Conservation (phyloP, 2,888 invertebrate genomes). For the Sphaerophoria rueppellii region DNA sequence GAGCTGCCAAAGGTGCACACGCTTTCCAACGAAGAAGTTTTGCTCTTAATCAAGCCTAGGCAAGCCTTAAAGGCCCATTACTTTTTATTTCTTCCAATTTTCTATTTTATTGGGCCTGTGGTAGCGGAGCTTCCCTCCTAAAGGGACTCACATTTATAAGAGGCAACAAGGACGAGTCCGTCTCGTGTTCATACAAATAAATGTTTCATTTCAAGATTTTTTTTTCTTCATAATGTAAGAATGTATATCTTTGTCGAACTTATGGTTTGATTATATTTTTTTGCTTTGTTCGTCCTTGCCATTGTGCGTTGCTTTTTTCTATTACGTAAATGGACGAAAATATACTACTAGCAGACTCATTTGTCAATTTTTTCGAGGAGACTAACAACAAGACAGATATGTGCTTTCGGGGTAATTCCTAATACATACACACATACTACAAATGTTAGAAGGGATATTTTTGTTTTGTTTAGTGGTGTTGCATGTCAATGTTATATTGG, state of each 20-base stretch:
- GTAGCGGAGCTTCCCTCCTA: constrained; percentile 45
- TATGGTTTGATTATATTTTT: constrained; percentile 54
- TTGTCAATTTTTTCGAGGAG: constrained; percentile 48
- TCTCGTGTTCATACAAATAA: constrained; percentile 37
- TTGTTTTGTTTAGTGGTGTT: constrained; percentile 31
- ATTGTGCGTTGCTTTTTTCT: not conserved
- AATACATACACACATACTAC: not conserved
- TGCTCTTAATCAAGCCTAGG: constrained; percentile 66
- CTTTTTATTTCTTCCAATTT: constrained; percentile 70
- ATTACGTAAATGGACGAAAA: constrained; percentile 38
- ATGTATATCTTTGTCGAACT: constrained; percentile 42
- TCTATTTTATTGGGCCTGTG: constrained; percentile 60
- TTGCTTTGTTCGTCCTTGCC: not conserved
- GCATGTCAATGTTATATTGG: constrained; percentile 59
- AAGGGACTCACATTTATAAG: constrained; percentile 29
- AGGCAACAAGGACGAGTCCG: constrained; percentile 5
- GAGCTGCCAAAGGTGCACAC: not conserved
- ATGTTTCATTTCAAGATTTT: constrained; percentile 41
- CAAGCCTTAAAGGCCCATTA: constrained; percentile 66
- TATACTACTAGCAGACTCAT: constrained; percentile 45
- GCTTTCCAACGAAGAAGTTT: constrained; percentile 29
- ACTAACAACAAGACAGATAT: constrained; percentile 12
- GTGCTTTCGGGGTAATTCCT: constrained; percentile 25
- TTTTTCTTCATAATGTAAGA: not conserved
- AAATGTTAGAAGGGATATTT: not conserved